These are phyloP conservation scores for Drosophila ustulata DNA, from an alignment of 2,888 invertebrate genomes.

Conservation along the genomic window DNA sequence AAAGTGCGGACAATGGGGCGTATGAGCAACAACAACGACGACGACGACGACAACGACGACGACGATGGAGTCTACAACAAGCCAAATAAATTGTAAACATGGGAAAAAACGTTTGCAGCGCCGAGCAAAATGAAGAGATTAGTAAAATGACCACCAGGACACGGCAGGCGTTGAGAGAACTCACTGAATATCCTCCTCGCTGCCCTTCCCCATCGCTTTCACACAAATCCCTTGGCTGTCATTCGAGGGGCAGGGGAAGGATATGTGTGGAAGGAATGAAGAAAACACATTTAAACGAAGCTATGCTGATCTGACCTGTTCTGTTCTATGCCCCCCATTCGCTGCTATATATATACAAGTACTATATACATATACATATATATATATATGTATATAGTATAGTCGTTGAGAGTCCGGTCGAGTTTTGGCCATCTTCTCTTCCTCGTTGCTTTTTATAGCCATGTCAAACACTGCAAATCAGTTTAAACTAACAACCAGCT, in stretches of 20 bases:
- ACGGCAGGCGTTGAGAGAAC: conserved; percentile 46
- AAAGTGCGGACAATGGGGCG: conserved; percentile 70
- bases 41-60: conserved; percentile 9
- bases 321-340: conserved; percentile 10
- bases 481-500: conserved; percentile 76
- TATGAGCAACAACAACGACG: conserved; percentile 55
- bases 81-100: conserved; percentile 77
- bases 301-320: conserved; percentile 38
- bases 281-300: conserved; percentile 48
- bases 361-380: neutral
- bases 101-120: conserved; percentile 56
- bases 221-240: conserved; percentile 9
- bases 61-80: conserved; percentile 39
- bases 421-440: conserved; percentile 46
- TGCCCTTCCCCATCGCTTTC: neutral
- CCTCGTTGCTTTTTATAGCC: conserved; percentile 76
- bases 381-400: neutral
- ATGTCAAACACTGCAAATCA: conserved; percentile 81
- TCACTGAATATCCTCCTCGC: neutral
- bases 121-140: conserved; percentile 75
- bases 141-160: conserved; percentile 73
- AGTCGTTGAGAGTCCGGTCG: neutral
- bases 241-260: neutral
- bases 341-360: neutral
- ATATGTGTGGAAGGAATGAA: conserved; percentile 39